Percentiles rank a stretch among this genome's conserved stretches.
Conservation (phyloP, 2,113 vertebrate species). For the Lampris megalopsis region DNA sequence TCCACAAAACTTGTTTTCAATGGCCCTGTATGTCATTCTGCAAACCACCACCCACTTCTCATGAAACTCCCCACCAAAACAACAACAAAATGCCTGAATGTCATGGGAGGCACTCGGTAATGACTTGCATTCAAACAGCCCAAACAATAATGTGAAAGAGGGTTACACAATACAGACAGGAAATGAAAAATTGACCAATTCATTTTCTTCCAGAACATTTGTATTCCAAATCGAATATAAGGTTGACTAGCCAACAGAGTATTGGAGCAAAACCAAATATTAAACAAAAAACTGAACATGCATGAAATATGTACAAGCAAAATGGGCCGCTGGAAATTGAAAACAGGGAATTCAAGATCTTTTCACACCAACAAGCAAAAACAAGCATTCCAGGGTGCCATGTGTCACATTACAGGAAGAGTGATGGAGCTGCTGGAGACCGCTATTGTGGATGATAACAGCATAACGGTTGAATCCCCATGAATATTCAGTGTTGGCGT, state of each 20-base stretch:
- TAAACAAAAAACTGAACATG: background rate
- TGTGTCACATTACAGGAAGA: conserved; percentile 6
- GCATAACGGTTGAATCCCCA: conserved; percentile 8
- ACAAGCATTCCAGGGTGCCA: conserved; percentile 6
- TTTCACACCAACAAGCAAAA: background rate
- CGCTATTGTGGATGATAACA: conserved; percentile 16
- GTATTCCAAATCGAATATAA: background rate
- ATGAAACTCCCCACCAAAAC: background rate
- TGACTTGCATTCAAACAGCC: conserved; percentile 33
- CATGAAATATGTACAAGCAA: conserved; percentile 5
- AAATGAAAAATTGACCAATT: conserved; percentile 14
- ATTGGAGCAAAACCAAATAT: background rate
- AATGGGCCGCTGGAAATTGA: background rate
- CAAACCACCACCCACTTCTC: background rate
- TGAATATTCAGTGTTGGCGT: conserved; percentile 47
- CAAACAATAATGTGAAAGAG: background rate
- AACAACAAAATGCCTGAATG: background rate
- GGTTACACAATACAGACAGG: background rate
- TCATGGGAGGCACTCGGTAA: conserved; percentile 8
- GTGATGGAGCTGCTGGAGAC: conserved; percentile 37
- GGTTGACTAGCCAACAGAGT: background rate
- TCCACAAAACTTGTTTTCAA: background rate
- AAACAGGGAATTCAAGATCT: background rate
- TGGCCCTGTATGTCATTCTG: background rate
- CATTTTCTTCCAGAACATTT: conserved; percentile 15